Evolutionary conservation across 2,113 vertebrate species (phyloP), one percentile per base, ranked within the genome.

Genomic region (Callionymus lyra): DNA sequence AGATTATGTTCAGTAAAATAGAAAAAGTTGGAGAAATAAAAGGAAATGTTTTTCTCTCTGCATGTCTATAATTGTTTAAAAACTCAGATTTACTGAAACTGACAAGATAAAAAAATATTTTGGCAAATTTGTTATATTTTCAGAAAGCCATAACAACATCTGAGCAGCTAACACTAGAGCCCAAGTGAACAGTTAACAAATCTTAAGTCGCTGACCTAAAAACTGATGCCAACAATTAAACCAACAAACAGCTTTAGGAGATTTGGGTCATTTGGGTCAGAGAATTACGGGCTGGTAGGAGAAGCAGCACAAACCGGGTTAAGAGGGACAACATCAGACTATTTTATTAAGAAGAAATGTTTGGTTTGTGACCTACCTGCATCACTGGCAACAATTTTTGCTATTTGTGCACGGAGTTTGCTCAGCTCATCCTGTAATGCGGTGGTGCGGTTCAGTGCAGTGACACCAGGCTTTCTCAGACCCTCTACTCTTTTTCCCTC

Each of bases 401-500:
- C 95, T 11, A 98, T 97, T 79, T 98, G 95, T 34, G 90, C 88
- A 10, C 93, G 87, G 2, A 98, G 85, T 67, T 86, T 89, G 64
- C 91, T 92, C 59, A 98, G 86, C 68, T 98, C 94, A 2, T 97
- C 94, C 76, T 98, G 95, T 14, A 98, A 84, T 49, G 96, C 93
- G 0, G 93, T 91, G 1, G 92, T 93, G 0, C 89, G 67, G 76
- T 92, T 98, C 62, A 98, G 69, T 0, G 94, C 94, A 1, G 95
- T 93, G 64, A 91, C 71, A 0, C 89, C 92, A 0, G 94, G 91
- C 51, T 94, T 98, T 80, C 87, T 94, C 46, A 97, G 70, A 47
- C 88, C 90, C 19, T 95, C 88, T 66, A 95, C 77, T 57, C 91
- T 88, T 62, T 94, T 93, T 47, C 94, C 91, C 12, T 94, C 91